Percentiles rank a stretch among this genome's conserved stretches.
Conservation (phyloP, 2,113 vertebrate genomes). For the Tonatia bakeri region DNA sequence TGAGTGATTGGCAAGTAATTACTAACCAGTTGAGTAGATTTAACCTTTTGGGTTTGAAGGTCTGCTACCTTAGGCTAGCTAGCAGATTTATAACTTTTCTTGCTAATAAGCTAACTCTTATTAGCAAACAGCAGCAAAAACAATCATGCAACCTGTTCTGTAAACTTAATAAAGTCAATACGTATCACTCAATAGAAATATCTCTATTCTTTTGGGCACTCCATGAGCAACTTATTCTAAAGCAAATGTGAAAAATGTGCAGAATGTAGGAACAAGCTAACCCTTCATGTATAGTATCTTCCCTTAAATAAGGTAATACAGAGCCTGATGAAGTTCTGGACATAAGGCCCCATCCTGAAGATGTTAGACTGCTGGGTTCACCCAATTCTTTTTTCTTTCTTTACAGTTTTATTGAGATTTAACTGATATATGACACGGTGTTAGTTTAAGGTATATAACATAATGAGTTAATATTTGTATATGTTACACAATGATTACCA, state of each 20-base stretch:
- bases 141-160: neutral
- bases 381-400: neutral
- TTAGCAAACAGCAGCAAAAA: neutral
- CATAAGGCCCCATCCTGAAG: neutral
- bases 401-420: neutral
- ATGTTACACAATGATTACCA: neutral
- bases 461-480: neutral
- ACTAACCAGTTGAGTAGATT: neutral
- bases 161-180: neutral
- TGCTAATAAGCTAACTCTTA: neutral
- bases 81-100: neutral
- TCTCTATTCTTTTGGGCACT: neutral
- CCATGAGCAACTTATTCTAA: neutral
- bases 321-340: neutral
- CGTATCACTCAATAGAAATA: neutral
- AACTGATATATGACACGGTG: neutral
- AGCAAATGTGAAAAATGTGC: neutral
- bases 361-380: neutral
- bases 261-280: neutral
- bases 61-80: neutral
- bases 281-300: neutral
- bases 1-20: neutral
- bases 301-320: neutral
- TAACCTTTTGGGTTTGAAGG: neutral
- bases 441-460: neutral